Conservation (phyloP, 2,113 vertebrate species). For the Dicerorhinus sumatrensis region DNA sequence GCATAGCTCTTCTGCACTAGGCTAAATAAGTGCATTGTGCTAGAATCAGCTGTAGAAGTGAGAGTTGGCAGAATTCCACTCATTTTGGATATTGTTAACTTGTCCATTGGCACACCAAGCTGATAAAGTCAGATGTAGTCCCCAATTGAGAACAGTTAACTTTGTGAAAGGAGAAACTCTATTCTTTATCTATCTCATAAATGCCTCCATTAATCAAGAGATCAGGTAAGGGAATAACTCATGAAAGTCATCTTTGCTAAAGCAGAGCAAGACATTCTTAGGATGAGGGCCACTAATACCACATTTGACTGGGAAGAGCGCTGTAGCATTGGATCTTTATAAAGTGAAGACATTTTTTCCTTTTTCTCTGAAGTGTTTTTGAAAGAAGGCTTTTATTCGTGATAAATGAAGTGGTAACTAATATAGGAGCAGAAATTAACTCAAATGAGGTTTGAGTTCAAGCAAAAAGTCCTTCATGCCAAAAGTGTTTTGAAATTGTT, state of each 20-base stretch:
- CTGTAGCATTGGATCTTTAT: neutral
- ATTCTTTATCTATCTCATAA: neutral
- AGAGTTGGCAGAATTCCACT: neutral
- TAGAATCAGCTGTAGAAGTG: neutral
- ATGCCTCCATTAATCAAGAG: neutral
- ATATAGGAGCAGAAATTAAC: slow-evolving; percentile 23
- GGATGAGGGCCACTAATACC: fast-evolving
- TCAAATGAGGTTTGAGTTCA: slow-evolving; percentile 15
- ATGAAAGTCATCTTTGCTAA: neutral
- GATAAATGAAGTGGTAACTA: neutral
- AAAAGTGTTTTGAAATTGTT: slow-evolving; percentile 16
- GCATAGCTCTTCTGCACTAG: neutral
- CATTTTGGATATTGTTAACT: neutral
- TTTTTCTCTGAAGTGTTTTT: slow-evolving; percentile 10
- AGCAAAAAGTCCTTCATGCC: neutral
- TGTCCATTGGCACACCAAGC: neutral
- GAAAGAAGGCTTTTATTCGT: neutral
- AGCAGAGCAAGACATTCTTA: neutral
- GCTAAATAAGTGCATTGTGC: neutral
- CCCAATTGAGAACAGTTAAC: neutral
- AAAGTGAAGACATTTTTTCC: neutral
- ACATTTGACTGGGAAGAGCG: neutral
- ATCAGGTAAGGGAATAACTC: neutral
- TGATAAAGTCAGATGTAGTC: neutral
- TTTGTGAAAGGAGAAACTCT: slow-evolving; percentile 8